phyloP scores from a whole-genome alignment of 2,113 vertebrate species.

The Sinocyclocheilus maitianheensis region DNA sequence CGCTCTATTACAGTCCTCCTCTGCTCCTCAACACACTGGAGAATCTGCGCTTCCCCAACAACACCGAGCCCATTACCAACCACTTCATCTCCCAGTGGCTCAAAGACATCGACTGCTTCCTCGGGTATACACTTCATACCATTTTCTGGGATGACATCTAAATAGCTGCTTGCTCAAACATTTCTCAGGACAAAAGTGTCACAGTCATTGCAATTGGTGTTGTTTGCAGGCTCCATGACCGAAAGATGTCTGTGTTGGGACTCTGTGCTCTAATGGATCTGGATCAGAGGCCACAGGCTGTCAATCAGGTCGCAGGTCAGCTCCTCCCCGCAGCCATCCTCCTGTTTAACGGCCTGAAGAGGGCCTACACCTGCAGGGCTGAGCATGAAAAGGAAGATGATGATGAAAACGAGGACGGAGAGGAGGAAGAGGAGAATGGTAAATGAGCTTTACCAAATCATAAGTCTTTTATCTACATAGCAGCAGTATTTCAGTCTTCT shows the following conservation, averaged over 20 bases:
- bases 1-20: slow-evolving; percentile 94
- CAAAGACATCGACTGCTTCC: slow-evolving; percentile 97
- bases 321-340: slow-evolving; percentile 95
- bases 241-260: slow-evolving; percentile 97
- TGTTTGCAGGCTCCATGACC: slow-evolving; percentile 87
- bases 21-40: slow-evolving; percentile 94
- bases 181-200: background rate
- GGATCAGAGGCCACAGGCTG: slow-evolving; percentile 90
- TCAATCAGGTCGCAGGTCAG: slow-evolving; percentile 91
- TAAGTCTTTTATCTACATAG: no score
- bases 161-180: background rate
- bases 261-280: slow-evolving; percentile 96
- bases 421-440: slow-evolving; percentile 94
- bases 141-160: background rate
- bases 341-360: slow-evolving; percentile 94
- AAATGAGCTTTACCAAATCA: slow-evolving; percentile 34
- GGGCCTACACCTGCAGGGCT: slow-evolving; percentile 96
- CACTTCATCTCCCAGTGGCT: slow-evolving; percentile 99
- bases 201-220: background rate
- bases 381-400: slow-evolving; percentile 98
- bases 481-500: no score
- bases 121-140: slow-evolving; percentile 77
- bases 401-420: slow-evolving; percentile 91
- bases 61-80: slow-evolving; percentile 95
- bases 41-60: slow-evolving; percentile 97